Evolutionary conservation across 2,797 vertebrate species (phyloP), one percentile per base, ranked within the genome.

Genomic region (Lacerta bilineata): DNA sequence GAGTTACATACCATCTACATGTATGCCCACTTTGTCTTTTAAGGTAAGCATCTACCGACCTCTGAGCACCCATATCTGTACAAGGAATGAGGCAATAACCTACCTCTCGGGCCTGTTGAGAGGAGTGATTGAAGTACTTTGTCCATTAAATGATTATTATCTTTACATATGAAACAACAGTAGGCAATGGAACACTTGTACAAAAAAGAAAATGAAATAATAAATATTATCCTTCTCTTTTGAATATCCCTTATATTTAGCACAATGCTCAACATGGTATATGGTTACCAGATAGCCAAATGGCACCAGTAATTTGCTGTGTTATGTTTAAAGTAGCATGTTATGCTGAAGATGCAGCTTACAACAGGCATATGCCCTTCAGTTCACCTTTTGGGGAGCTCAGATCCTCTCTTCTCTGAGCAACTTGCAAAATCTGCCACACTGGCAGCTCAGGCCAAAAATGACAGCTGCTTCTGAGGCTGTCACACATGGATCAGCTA

Each of bases 381-480:
- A 76, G n/a, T 61, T 85, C 61, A 1, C 0, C 50, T 81, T 83
- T 46, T 85, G 29, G 91, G 43, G 36, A 50, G 41, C 41, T 77
- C 20, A 41, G n/a, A 79, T 66, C 5, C 1, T 36, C 33, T 85
- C 84, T 88, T 93, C 33, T 46, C 76, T 0, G 0, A 5, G 20
- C 87, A 91, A 1, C 10, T 87, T 3, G 0, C 74, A 74, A 17
- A 23, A 4, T 46, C 88, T 50, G 59, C 36, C 29, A 17, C 15
- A 68, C 9, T 61, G 39, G n/a, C 66, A 83, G 83, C 1, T 74
- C 61, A 20, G 87, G 91, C 93, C 84, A 86, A 76, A 55, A 61
- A 87, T 59, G 0, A 71, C 10, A 85, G 87, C 76, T 80, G 77
- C 66, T 82, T 74, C 61, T 59, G 64, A 46, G 36, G 75, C 50